Percentiles rank a stretch among this genome's conserved stretches.
These are phyloP conservation scores for Coptodon bakossiorum DNA, from an alignment of 2,113 vertebrate species.

Conservation along the genomic window DNA sequence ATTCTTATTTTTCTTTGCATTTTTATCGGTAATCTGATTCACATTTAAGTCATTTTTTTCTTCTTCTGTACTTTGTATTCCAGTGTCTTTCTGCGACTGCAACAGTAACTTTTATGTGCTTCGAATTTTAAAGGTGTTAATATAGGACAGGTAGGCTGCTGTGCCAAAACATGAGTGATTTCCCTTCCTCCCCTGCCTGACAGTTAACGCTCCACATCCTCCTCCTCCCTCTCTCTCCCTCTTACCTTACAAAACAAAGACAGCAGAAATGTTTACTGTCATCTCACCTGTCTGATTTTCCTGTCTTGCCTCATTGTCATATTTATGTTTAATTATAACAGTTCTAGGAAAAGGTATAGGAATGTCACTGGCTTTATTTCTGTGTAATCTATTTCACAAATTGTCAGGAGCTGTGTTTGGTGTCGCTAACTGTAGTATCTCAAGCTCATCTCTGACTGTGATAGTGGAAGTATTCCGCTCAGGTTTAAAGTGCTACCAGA, in stretches of 20 bases:
- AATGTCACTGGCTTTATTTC: constrained; percentile 26
- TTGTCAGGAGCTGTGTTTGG: constrained; percentile 20
- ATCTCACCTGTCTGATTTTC: constrained; percentile 50
- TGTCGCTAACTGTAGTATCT: constrained; percentile 16
- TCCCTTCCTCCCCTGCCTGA: constrained; percentile 48
- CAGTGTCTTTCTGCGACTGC: not conserved
- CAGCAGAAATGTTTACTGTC: constrained; percentile 64
- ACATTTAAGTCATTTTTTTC: not conserved
- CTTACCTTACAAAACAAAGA: constrained; percentile 73
- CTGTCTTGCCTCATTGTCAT: constrained; percentile 34
- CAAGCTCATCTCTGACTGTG: constrained; percentile 6
- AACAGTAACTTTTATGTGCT: not conserved
- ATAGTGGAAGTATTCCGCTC: not conserved
- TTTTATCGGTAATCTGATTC: not conserved
- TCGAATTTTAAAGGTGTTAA: constrained; percentile 17
- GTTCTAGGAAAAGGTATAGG: constrained; percentile 25
- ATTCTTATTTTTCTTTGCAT: not conserved
- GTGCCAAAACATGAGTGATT: constrained; percentile 48
- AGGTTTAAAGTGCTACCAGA: not conserved
- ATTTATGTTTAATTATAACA: constrained; percentile 57
- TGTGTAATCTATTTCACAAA: constrained; percentile 11
- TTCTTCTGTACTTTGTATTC: not conserved
- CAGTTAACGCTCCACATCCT: constrained; percentile 50
- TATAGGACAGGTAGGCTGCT: constrained; percentile 50
- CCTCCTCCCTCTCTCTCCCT: constrained; percentile 12